Base-by-base conservation (phyloP, 2,797 vertebrate genomes). In the Sebastes taczanowskii region DNA sequence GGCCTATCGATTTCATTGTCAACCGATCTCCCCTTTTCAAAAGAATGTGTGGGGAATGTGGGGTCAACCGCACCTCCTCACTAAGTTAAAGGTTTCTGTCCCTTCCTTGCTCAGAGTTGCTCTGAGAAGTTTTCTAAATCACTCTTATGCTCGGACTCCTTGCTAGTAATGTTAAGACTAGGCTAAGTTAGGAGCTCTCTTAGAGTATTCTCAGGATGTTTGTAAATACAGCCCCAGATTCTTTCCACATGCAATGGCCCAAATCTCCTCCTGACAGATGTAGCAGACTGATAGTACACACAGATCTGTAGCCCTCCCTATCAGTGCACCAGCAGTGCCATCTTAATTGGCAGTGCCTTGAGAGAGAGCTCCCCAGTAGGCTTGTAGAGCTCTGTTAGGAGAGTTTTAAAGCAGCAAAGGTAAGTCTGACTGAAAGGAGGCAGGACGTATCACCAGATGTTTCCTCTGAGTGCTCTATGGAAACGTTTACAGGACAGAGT, bases 261-360 rank as follows among this genome's bases (percentile, higher is more conserved):
- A 65, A 74, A 59, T 59, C 62, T 49, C 66, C 32, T 25, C 77
- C 38, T 71, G 60, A 80, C 69, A 82, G 70, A 64, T 2, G 35
- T 10, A 68, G 63, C 34, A 32, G 69, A 64, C 42, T 53, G 68
- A 56, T 66, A 65, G 29, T 20, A 63, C 58, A 34, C 56, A 34
- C 58, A 66, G 13, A 66, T 71, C 42, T 75, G 53, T 25, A 8
- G 9, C 46, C 56, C 42, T 18, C 60, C 66, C 61, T 23, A 32
- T 77, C 56, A 29, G 67, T 22, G 32, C 35, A 35, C 25, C 78
- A 58, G 38, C 58, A 29, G 64, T 23, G 59, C 1, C 35, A n/a
- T 35, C 61, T 56, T 20, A 53, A 75, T 14, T 74, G 77, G 71
- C 72, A 62, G 60, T 1, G 46, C 59, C 55, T 16, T n/a, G 23